Evolutionary conservation across 2,113 vertebrate genomes (phyloP).

Genomic region (Syngnathus scovelli): DNA sequence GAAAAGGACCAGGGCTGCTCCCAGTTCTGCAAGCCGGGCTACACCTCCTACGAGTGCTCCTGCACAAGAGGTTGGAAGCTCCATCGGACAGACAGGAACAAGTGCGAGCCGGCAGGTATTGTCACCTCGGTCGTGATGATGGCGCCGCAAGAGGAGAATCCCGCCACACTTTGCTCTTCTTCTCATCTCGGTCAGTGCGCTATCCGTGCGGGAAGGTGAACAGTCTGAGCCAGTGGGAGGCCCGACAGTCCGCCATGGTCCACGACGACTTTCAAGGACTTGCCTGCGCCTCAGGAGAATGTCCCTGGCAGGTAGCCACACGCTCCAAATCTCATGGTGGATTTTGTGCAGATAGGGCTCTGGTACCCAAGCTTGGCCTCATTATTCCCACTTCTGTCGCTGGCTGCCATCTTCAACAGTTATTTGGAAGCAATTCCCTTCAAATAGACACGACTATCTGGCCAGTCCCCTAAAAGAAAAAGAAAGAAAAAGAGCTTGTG

Average conservation of each 20-base stretch:
- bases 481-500: too few relatives aligned
- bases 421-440: too few relatives aligned
- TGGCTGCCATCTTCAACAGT: too few relatives aligned
- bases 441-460: too few relatives aligned
- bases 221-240: slow-evolving; percentile 36
- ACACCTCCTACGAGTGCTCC: slow-evolving; percentile 66
- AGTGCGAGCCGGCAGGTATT: slow-evolving; percentile 65
- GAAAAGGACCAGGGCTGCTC: slow-evolving; percentile 67
- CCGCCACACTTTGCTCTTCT: neutral
- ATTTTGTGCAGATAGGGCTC: too few relatives aligned
- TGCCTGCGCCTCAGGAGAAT: slow-evolving; percentile 48
- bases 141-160: neutral
- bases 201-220: slow-evolving; percentile 64
- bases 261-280: slow-evolving; percentile 47
- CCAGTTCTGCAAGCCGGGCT: slow-evolving; percentile 76
- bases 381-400: too few relatives aligned
- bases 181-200: slow-evolving; percentile 22
- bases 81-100: slow-evolving; percentile 29
- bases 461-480: too few relatives aligned
- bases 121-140: neutral
- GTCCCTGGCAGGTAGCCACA: slow-evolving; percentile 71
- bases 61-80: slow-evolving; percentile 70
- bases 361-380: too few relatives aligned
- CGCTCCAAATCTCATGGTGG: too few relatives aligned
- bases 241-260: slow-evolving; percentile 29